phyloP scores from a whole-genome alignment of 2,113 vertebrate species.

The Cryptomyrus ogoouensis region DNA sequence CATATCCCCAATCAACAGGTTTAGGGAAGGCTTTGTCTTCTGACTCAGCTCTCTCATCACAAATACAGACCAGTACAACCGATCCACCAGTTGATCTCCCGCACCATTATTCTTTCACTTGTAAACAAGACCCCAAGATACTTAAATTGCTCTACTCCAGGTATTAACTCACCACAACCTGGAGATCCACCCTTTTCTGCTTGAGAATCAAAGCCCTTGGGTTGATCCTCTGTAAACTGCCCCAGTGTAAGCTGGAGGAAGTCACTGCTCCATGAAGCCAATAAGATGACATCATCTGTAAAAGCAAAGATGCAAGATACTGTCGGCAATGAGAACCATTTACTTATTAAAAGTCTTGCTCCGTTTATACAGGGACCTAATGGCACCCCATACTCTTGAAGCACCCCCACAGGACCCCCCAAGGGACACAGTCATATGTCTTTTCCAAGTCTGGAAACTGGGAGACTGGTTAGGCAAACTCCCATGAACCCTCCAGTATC shows the following conservation, averaged over 20 bases:
- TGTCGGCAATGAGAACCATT: neutral
- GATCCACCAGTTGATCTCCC: neutral
- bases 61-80: neutral
- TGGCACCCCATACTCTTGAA: neutral
- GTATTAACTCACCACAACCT: neutral
- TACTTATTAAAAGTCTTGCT: neutral
- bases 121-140: neutral
- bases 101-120: neutral
- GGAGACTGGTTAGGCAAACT: neutral
- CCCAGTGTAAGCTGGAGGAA: neutral
- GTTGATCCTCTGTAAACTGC: neutral
- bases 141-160: neutral
- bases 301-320: neutral
- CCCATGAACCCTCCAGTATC: neutral
- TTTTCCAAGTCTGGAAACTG: neutral
- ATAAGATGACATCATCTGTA: neutral
- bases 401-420: neutral
- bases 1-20: neutral
- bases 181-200: neutral
- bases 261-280: neutral
- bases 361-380: neutral
- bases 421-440: neutral
- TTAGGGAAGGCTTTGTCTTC: neutral
- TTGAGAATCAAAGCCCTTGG: neutral
- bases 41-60: neutral